Evolutionary conservation across 2,888 invertebrate species (phyloP).

Genomic region (Habroteleia sp.): DNA sequence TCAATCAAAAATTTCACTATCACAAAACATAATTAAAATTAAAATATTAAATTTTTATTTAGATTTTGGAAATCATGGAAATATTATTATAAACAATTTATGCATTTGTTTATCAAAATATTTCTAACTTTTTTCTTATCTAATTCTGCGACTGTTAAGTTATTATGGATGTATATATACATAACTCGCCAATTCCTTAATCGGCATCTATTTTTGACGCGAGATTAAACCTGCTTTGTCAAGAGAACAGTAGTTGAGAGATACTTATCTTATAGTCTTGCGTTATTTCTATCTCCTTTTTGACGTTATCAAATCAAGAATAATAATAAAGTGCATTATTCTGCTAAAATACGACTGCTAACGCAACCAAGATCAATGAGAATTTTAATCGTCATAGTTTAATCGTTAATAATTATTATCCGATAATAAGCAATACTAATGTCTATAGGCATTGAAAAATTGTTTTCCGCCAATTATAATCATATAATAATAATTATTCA

Average conservation of each 20-base stretch:
- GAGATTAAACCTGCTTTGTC: constrained; percentile 45
- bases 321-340: constrained; percentile 31
- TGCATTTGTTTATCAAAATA: no score
- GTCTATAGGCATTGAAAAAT: constrained; percentile 9
- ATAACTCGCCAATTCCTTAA: constrained; percentile 9
- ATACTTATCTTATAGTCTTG: constrained; percentile 20
- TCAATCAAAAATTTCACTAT: no score
- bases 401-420: constrained; percentile 22
- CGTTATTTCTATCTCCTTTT: constrained; percentile 25
- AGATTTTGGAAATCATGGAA: no score
- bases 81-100: no score
- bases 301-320: constrained; percentile 30
- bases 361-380: constrained; percentile 17
- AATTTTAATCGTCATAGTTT: constrained; percentile 22
- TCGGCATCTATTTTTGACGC: constrained; percentile 4
- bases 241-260: constrained; percentile 41
- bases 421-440: constrained; percentile 12
- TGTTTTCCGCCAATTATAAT: no score
- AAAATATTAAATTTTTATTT: no score
- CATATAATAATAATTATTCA: no score
- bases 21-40: no score
- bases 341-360: neutral
- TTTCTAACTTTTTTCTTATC: no score
- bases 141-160: no score
- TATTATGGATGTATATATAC: no score